Evolutionary conservation across 2,797 vertebrate genomes (phyloP), one percentile per base, ranked within the genome.

Genomic region (Peromyscus aztecus): DNA sequence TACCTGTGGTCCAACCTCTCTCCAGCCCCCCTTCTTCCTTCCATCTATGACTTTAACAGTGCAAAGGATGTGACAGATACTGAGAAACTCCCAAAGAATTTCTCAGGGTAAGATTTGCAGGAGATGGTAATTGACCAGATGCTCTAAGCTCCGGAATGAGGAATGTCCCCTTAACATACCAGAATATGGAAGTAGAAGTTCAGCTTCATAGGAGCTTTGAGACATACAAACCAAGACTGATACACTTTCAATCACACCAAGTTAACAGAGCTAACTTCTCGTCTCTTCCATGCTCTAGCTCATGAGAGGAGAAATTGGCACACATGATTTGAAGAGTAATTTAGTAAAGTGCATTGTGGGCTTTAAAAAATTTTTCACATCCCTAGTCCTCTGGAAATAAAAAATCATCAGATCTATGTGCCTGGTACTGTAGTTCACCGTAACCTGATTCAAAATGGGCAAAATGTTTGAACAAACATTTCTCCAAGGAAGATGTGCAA

Each of bases 301-400:
- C 19, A 75, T 2, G 2, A 6, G 40, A 43, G 34, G 40, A 43
- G 49, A 57, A 31, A 19, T 10, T 2, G 8, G 55, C 24, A 69
- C 14, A 31, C 9, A 11, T 4, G 14, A 67, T 55, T 55, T 85
- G 46, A 80, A 34, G 94, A 57, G 19, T 49, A 92, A 92, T 82
- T 85, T 73, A 57, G 37, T 75, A 92, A 92, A 91, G 76, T 59
- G 52, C 52, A 92, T 76, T 23, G 12, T 6, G n/a, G 43, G 49
- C 61, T 82, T 82, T 94, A 85, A 82, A 93, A 92, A 65, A n/a
- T 77, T 34, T 34, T 94, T 57, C 31, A 34, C 61, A 43, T 34
- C 16, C 40, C 11, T 63, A 19, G 13, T 69, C 87, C 91, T 81
- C 11, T 61, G 73, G 78, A 82, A 88, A 67, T 78, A 85, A 93